Evolutionary conservation across 2,113 vertebrate species (phyloP).

Genomic region (Pedetes capensis): DNA sequence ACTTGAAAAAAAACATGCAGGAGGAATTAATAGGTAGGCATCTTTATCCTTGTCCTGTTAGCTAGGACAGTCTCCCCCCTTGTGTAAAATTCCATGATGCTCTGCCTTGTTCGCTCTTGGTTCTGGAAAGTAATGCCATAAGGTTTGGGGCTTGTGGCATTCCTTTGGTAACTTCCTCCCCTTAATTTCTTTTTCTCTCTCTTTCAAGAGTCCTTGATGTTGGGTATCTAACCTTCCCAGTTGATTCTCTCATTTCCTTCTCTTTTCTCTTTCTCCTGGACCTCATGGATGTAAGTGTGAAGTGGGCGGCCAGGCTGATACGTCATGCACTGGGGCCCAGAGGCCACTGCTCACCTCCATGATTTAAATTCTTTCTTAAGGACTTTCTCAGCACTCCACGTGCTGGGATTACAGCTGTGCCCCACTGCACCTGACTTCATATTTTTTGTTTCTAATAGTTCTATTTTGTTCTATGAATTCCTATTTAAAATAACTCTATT

Average conservation of each 20-base stretch:
- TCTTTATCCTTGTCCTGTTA: not conserved
- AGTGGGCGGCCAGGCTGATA: fast-evolving
- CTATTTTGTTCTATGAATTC: too few relatives aligned
- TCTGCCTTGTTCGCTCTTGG: not conserved
- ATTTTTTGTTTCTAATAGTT: too few relatives aligned
- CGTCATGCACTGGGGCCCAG: fast-evolving
- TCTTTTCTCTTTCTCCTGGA: constrained; percentile 83
- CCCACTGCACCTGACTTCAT: too few relatives aligned
- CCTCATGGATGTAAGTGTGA: constrained; percentile 89
- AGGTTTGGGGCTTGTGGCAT: not conserved
- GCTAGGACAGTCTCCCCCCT: not conserved
- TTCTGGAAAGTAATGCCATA: not conserved
- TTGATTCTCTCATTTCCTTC: not conserved
- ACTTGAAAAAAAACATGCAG: not conserved
- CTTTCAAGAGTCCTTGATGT: not conserved
- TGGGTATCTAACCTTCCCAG: not conserved
- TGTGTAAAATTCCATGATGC: not conserved
- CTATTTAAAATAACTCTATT: too few relatives aligned
- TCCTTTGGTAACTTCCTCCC: not conserved
- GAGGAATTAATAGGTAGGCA: not conserved
- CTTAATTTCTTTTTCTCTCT: not conserved
- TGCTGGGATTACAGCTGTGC: too few relatives aligned
- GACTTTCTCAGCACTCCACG: too few relatives aligned
- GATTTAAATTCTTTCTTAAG: not conserved
- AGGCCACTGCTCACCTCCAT: not conserved